Base-by-base conservation (phyloP, 2,888 invertebrate genomes). In the Heliothis peltigera region DNA sequence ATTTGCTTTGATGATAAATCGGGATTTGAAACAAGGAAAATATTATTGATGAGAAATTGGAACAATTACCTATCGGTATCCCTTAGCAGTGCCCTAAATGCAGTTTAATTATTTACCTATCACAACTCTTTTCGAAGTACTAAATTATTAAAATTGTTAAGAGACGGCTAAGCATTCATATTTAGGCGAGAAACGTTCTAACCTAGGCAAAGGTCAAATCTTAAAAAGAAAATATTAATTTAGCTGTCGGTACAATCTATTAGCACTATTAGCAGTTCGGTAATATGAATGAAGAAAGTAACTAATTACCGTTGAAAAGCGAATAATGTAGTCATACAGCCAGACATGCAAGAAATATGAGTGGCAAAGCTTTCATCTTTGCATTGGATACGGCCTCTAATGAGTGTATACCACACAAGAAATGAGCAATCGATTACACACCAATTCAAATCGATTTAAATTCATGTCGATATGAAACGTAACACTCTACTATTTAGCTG, bases 221-320 rank as follows among this genome's bases (percentile, higher is more conserved):
- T 32, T 46, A 58, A 48, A 17, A 57, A 21, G 25, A 56, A 64
- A 62, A 67, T 47, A 63, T 42, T 55, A 32, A 69, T 60, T 49
- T 72, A 39, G 43, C 69, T 77, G 70, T 53, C 77, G 77, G 77
- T 75, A 70, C 56, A 76, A 75, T 82, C 76, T 79, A 82, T 81
- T 79, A 82, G 69, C 77, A 79, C 76, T 79, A 82, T 81, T 79
- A 82, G 69, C 77, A 79, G 79, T 81, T 84, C 69, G 66, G 74
- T 81, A 83, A 80, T 70, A 63, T 80, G 78, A 81, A 68, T 65
- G 80, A 86, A 84, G 89, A 90, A 89, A 89, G 88, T 89, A 74
- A 83, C 86, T 89, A 89, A 90, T 89, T 88, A 86, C 75, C 72
- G 73, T 76, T 84, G 76, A 81, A 80, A 76, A 79, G 78, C 81